Evolutionary conservation across 2,797 vertebrate genomes (phyloP), one percentile per base, ranked within the genome.

Genomic region (Caiman crocodilus): DNA sequence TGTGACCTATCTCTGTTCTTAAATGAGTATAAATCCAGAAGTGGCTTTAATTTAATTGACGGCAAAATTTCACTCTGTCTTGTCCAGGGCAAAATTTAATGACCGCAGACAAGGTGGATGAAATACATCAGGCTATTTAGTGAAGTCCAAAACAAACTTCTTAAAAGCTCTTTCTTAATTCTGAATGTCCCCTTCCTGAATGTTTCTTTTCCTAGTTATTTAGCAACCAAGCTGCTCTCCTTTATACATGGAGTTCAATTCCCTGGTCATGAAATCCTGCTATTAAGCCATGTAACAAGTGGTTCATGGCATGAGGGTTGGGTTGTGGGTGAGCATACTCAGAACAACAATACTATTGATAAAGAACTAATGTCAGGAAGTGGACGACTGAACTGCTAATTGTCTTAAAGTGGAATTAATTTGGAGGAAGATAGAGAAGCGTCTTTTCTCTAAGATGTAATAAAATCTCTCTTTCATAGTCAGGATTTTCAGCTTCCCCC

Each of bases 361-460:
- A 76, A 85, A 93, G 69, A 78, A 64, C 64, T 92, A 89, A 94
- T 56, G 55, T 91, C 55, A 94, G 82, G 58, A 93, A 92, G 87
- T 42, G 25, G 30, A 82, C 35, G 80, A 65, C 35, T 71, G 80
- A 90, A 26, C 82, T 92, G 75, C 85, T 92, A 83, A 76, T 88
- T 94, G 80, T 82, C 76, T 91, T 90, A 92, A 95, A 95, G 65
- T 60, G n/a, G 84, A 88, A 92, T 87, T 91, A 85, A 89, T 94
- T 93, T 94, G 69, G 35, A 73, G 35, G 7, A 15, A 14, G 35
- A 25, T 4, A 73, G 7, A 14, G 35, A 42, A 26, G 50, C 15
- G 35, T 50, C 35, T 25, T 73, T 14, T 16, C 69, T 42, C 21
- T 25, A 61, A 25, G 35, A 73, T 42, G 23, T 71, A 15, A 2